phyloP scores from a whole-genome alignment of 2,113 vertebrate genomes.

The Cololabis saira region DNA sequence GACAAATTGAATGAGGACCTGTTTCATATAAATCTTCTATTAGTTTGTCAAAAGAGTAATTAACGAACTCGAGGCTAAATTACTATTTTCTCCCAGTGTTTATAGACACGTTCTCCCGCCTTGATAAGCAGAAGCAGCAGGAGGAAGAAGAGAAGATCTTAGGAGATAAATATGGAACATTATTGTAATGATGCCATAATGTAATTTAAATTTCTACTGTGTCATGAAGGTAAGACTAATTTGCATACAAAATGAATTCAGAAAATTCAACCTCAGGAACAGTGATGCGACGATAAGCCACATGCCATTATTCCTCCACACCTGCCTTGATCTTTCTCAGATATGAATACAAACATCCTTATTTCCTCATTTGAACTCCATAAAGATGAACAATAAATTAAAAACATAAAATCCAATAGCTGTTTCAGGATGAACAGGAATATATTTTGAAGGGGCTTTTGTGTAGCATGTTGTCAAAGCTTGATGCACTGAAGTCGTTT shows the following conservation, averaged over 20 bases:
- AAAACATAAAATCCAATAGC: not conserved
- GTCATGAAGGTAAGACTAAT: conserved; percentile 9
- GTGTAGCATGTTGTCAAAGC: too few relatives aligned
- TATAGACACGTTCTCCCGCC: not conserved
- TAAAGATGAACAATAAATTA: not conserved
- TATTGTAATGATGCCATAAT: conserved; percentile 15
- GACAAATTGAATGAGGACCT: not conserved
- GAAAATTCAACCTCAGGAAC: conserved; percentile 31
- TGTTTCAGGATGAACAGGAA: not conserved
- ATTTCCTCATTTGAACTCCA: not conserved
- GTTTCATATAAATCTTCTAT: not conserved
- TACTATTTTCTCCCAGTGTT: conserved; percentile 2
- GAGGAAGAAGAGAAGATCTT: not conserved
- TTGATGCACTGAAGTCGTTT: too few relatives aligned
- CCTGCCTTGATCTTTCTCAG: not conserved
- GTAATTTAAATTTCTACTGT: conserved; percentile 18
- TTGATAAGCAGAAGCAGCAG: conserved; percentile 8
- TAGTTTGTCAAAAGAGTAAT: conserved; percentile 1
- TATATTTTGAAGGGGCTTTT: too few relatives aligned
- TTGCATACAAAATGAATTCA: conserved; percentile 38
- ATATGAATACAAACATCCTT: not conserved
- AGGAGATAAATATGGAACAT: conserved; percentile 17
- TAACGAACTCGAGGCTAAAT: not conserved
- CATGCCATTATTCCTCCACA: not conserved
- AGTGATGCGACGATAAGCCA: conserved; percentile 21